Evolutionary conservation across 2,888 invertebrate species (phyloP).

Genomic region (Chrysotoxum bicinctum): DNA sequence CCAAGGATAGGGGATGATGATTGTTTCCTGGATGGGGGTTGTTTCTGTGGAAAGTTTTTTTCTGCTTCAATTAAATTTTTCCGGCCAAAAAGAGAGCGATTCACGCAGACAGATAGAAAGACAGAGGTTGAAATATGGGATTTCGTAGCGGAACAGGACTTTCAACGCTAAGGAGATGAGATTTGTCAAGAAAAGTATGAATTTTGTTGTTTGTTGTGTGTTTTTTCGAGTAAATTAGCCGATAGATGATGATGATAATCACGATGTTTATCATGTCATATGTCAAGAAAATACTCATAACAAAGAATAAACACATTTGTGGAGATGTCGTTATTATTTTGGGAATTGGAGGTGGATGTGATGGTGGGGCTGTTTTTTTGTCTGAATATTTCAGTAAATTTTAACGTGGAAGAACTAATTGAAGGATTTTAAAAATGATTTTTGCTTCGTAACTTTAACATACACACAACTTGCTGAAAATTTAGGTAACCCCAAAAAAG

Average conservation of each 20-base stretch:
- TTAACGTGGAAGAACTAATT: too few relatives aligned
- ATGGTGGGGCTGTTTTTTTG: too few relatives aligned
- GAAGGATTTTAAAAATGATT: too few relatives aligned
- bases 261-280: constrained; percentile 61
- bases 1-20: constrained; percentile 25
- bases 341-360: not conserved
- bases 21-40: constrained; percentile 57
- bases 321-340: not conserved
- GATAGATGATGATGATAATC: constrained; percentile 64
- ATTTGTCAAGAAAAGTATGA: constrained; percentile 55
- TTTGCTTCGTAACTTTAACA: too few relatives aligned
- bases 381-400: too few relatives aligned
- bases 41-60: constrained; percentile 60
- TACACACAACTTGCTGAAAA: too few relatives aligned
- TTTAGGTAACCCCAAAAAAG: too few relatives aligned
- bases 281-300: constrained; percentile 44
- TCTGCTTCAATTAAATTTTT: constrained; percentile 63
- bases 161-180: constrained; percentile 24
- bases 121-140: constrained; percentile 51
- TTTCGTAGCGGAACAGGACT: constrained; percentile 24
- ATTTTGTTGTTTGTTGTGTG: constrained; percentile 26
- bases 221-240: constrained; percentile 58
- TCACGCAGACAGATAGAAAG: constrained; percentile 23
- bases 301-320: constrained; percentile 10
- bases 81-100: constrained; percentile 24